Percentiles rank a stretch among this genome's conserved stretches.
These are phyloP conservation scores for Brachymystax lenok DNA, from an alignment of 2,797 vertebrate species.

Conservation along the genomic window DNA sequence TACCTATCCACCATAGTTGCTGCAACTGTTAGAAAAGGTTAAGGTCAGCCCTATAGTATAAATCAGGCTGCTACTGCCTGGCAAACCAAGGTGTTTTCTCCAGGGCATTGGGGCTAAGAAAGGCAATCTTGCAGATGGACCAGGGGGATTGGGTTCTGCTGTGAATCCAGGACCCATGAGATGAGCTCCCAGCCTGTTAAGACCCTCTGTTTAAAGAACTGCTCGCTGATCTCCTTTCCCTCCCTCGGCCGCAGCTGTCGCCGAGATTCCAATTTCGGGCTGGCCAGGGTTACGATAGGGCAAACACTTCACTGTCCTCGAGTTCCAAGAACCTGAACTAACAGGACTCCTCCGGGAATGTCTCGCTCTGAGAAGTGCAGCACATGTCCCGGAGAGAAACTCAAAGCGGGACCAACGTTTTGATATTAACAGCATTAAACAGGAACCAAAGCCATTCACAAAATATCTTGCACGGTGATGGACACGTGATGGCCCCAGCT, in stretches of 20 bases:
- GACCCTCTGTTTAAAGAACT: neutral
- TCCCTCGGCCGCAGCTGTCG: constrained; percentile 5
- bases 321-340: constrained; percentile 17
- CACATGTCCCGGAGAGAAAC: neutral
- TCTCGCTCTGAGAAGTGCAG: neutral
- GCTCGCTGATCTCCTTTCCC: constrained; percentile 11
- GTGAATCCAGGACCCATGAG: neutral
- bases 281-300: constrained; percentile 12
- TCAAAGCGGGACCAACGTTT: neutral
- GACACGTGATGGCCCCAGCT: neutral
- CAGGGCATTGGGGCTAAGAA: neutral
- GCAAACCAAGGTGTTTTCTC: neutral
- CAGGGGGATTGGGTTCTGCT: neutral
- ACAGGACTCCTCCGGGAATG: constrained; percentile 7
- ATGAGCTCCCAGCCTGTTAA: neutral
- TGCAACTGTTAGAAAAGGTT: neutral
- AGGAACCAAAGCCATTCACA: neutral
- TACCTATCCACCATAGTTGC: neutral
- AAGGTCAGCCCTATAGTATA: neutral
- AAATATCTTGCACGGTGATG: neutral
- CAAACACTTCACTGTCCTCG: neutral
- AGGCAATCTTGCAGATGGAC: neutral
- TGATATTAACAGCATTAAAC: neutral
- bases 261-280: neutral
- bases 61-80: neutral